Base-by-base conservation (phyloP, 1,140 invertebrate genomes). In the Solenopsis fugax region DNA sequence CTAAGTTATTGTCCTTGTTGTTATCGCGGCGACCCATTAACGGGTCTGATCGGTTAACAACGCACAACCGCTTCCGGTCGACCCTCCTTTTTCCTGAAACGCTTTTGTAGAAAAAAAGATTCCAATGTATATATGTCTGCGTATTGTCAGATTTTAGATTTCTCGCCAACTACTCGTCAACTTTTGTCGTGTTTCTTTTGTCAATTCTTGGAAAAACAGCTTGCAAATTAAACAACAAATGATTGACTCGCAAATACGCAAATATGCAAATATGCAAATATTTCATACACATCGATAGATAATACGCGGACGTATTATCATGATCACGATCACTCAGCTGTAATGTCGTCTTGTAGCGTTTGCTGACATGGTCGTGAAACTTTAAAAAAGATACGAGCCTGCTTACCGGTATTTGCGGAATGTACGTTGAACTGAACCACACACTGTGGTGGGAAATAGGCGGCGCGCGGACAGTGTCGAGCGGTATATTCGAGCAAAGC, bases 1-100 rank as follows among this genome's bases (percentile, higher is more conserved):
- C 77, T 80, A 84, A 88, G 58, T 89, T 86, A 86, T 91, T 86
- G 76, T 91, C 86, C 85, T 77, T 89, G 89, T 65, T 80, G 73
- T 85, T 80, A 73, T 62, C 75, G 50, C 48, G 37, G 45, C 54
- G 12, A 37, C 12, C 65, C 85, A 60, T 87, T 90, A 90, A 90
- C 77, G 85, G 89, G 87, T 29, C 62, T 52, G 87, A 87, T 89
- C 88, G 65, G 76, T 60, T 50, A 75, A 89, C 88, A 58, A 90
- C 71, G 52, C 64, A 58, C 48, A n/a, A 18, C 88, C 69, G 50
- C 87, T 89, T 89, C 88, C 88, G 87, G 58, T 24, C 85, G 58
- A 2, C n/a, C 37, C 56, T 87, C 52, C 50, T 71, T 29, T 41
- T 69, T 45, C 50, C 34, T 21, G 18, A 67, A 80, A 69, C 4